Conservation (phyloP, 1,140 invertebrate genomes). For the Lucilia sericata region DNA sequence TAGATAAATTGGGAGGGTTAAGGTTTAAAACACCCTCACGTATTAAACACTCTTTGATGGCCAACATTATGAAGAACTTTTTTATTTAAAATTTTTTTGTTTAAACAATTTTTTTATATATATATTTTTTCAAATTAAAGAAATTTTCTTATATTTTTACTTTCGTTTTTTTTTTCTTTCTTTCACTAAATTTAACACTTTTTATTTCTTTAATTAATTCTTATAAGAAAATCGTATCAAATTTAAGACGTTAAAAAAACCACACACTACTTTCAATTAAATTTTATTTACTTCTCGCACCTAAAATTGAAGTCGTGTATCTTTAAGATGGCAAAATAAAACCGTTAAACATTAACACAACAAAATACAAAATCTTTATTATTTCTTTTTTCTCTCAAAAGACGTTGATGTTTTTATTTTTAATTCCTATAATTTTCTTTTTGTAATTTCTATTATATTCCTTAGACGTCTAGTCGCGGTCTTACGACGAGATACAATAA, state of each 20-base stretch:
- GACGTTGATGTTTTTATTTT: not conserved
- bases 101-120: not conserved
- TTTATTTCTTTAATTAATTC: not conserved
- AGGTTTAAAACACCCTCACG: constrained; percentile 65
- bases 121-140: too few species aligned
- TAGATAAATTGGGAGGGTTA: constrained; percentile 47
- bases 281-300: not conserved
- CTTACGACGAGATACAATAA: not conserved
- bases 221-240: too few species aligned
- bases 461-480: constrained; percentile 25
- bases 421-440: not conserved
- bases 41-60: constrained; percentile 65
- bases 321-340: constrained; percentile 1
- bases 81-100: not conserved
- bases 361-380: too few species aligned
- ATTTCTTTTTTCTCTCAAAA: not conserved
- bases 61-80: constrained; percentile 54
- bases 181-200: too few species aligned
- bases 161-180: not conserved
- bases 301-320: not conserved
- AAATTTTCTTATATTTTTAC: not conserved
- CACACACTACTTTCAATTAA: not conserved
- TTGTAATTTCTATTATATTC: constrained; percentile 8
- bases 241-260: too few species aligned
- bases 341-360: not conserved